A percentile compares a stretch with the other conserved stretches of the same genome.
phyloP scores from a whole-genome alignment of 2,888 invertebrate genomes.

The Andrena haemorrhoa region DNA sequence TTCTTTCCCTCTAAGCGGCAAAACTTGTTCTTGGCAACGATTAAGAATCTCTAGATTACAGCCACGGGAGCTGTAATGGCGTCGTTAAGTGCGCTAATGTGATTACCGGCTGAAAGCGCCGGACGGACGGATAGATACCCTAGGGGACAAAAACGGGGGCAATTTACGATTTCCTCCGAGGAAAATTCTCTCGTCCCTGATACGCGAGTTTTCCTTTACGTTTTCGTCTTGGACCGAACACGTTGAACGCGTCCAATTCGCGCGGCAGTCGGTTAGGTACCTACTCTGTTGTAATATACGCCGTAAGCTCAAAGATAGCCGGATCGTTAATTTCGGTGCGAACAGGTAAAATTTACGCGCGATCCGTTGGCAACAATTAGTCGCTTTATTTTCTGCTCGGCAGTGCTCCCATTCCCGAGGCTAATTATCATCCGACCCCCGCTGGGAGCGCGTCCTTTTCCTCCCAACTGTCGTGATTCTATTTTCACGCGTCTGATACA shows the following conservation, averaged over 20 bases:
- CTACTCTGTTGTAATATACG: not conserved
- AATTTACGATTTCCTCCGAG: slow-evolving; percentile 54
- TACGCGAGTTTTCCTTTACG: slow-evolving; percentile 25
- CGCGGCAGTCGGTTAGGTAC: not conserved
- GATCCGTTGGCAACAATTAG: slow-evolving; percentile 70
- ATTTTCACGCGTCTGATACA: slow-evolving; percentile 52
- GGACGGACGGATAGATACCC: slow-evolving; percentile 61
- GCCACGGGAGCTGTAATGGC: slow-evolving; percentile 68
- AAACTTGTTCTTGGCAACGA: slow-evolving; percentile 63
- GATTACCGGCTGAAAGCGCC: slow-evolving; percentile 73
- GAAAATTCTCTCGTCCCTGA: slow-evolving; percentile 54
- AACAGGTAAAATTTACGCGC: slow-evolving; percentile 73
- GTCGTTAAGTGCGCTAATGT: slow-evolving; percentile 74
- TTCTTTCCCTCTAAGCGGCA: slow-evolving; percentile 27
- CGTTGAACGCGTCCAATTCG: not conserved
- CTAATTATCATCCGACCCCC: slow-evolving; percentile 56
- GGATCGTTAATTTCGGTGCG: slow-evolving; percentile 68
- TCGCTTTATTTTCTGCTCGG: slow-evolving; percentile 55
- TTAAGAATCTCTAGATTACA: slow-evolving; percentile 70
- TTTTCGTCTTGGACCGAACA: not conserved
- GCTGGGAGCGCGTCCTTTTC: slow-evolving; percentile 43
- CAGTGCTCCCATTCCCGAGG: slow-evolving; percentile 55
- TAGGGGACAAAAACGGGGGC: slow-evolving; percentile 63
- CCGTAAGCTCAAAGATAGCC: slow-evolving; percentile 36
- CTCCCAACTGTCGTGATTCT: slow-evolving; percentile 31